phyloP scores from a whole-genome alignment of 1,140 invertebrate species.

The Papilio xuthus region DNA sequence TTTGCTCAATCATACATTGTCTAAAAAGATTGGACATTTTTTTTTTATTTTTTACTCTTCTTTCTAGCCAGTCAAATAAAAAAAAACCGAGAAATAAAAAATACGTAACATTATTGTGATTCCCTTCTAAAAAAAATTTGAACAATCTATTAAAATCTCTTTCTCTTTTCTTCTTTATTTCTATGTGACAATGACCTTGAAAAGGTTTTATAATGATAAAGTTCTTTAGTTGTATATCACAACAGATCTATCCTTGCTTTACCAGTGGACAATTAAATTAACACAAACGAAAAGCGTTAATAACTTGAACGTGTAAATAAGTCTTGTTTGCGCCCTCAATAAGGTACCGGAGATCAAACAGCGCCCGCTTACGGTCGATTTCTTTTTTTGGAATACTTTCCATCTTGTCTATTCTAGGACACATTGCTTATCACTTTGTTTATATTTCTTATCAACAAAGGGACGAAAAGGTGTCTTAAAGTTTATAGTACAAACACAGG shows the following conservation, averaged over 20 bases:
- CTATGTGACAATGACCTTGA: too few species aligned
- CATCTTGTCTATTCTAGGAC: slow-evolving; percentile 36
- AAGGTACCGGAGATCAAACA: slow-evolving; percentile 33
- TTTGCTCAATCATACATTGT: not conserved
- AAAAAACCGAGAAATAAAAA: too few species aligned
- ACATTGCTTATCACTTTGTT: slow-evolving; percentile 46
- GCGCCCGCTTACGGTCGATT: slow-evolving; percentile 9
- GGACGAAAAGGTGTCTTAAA: slow-evolving; percentile 40
- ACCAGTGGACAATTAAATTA: not conserved
- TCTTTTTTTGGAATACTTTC: slow-evolving; percentile 37
- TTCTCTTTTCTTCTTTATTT: too few species aligned
- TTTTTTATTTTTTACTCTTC: too few species aligned
- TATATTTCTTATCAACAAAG: slow-evolving; percentile 53
- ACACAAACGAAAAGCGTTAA: slow-evolving; percentile 24
- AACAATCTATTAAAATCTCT: too few species aligned
- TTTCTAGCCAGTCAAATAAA: too few species aligned
- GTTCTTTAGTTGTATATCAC: not conserved
- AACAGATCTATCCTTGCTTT: not conserved
- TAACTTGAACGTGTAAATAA: not conserved
- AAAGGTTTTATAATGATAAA: not conserved
- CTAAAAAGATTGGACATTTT: too few species aligned
- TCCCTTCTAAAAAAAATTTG: too few species aligned
- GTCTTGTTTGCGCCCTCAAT: slow-evolving; percentile 23
- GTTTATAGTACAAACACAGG: slow-evolving; percentile 57
- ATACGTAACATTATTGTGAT: too few species aligned